phyloP scores from a whole-genome alignment of 2,888 invertebrate genomes.

The Cremastinae sp. region DNA sequence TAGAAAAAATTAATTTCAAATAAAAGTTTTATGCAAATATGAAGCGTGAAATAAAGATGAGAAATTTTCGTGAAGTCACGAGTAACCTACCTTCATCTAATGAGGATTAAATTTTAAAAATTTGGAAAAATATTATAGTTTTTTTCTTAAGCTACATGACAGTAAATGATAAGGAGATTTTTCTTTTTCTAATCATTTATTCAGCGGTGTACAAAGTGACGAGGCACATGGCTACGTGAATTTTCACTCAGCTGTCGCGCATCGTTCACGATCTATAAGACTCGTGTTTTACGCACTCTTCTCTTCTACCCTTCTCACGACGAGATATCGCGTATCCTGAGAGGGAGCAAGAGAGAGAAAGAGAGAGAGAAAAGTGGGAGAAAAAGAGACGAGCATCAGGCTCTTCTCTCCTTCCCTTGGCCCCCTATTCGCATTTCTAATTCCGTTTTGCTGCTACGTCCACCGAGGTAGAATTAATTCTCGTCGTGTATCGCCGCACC shows the following conservation, averaged over 20 bases:
- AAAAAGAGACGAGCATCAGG: conserved; percentile 6
- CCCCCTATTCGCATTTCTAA: too few species aligned
- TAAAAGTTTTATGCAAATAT: too few species aligned
- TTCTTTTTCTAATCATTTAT: conserved; percentile 29
- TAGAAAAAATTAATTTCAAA: too few species aligned
- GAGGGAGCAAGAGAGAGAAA: background rate
- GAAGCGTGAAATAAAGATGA: too few species aligned
- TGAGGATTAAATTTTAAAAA: too few species aligned
- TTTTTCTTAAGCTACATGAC: background rate
- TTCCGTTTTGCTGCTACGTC: conserved; percentile 62
- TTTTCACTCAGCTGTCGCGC: conserved; percentile 72
- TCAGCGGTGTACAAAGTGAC: conserved; percentile 21
- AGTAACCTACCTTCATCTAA: too few species aligned
- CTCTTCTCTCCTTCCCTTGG: conserved; percentile 58
- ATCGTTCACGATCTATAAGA: conserved; percentile 67
- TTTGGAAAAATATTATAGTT: too few species aligned
- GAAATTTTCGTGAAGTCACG: too few species aligned
- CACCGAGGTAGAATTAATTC: conserved; percentile 60
- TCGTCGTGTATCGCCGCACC: conserved; percentile 37
- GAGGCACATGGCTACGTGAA: conserved; percentile 38
- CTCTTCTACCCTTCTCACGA: conserved; percentile 54
- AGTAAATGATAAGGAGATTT: conserved; percentile 13
- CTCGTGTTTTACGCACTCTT: conserved; percentile 64
- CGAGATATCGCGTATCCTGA: conserved; percentile 45
- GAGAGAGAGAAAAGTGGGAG: conserved; percentile 9